Conservation (phyloP, 2,888 invertebrate genomes). For the Ochlodes sylvanus region DNA sequence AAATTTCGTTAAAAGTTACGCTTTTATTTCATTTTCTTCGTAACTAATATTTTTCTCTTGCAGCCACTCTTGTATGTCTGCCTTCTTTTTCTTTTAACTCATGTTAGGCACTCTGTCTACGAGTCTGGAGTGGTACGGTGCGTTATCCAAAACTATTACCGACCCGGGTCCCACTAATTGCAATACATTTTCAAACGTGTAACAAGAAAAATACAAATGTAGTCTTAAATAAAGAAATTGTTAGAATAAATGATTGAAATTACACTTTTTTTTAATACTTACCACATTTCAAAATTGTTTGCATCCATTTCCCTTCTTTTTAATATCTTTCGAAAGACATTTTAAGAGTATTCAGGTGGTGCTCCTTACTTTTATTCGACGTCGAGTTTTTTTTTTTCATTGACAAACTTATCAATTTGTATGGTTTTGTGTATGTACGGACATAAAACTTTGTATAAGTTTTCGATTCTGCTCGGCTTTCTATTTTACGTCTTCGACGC, state of each 20-base stretch:
- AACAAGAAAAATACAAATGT: neutral
- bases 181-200: neutral
- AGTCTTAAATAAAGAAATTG: neutral
- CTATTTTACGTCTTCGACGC: no score
- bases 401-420: no score
- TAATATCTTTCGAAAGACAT: no score
- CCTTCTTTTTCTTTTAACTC: constrained; percentile 39
- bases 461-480: no score
- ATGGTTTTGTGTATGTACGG: no score
- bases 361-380: no score
- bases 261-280: constrained; percentile 28
- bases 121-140: constrained; percentile 39
- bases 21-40: constrained; percentile 8
- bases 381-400: no score
- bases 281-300: constrained; percentile 44
- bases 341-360: no score
- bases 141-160: constrained; percentile 40
- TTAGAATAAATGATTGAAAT: neutral
- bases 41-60: constrained; percentile 4
- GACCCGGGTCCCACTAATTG: neutral
- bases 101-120: constrained; percentile 36
- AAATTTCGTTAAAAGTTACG: constrained; percentile 6
- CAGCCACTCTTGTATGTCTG: constrained; percentile 22
- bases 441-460: no score
- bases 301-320: constrained; percentile 44